Evolutionary conservation across 2,888 invertebrate genomes (phyloP).

Genomic region (Blastobasis lacticolella): DNA sequence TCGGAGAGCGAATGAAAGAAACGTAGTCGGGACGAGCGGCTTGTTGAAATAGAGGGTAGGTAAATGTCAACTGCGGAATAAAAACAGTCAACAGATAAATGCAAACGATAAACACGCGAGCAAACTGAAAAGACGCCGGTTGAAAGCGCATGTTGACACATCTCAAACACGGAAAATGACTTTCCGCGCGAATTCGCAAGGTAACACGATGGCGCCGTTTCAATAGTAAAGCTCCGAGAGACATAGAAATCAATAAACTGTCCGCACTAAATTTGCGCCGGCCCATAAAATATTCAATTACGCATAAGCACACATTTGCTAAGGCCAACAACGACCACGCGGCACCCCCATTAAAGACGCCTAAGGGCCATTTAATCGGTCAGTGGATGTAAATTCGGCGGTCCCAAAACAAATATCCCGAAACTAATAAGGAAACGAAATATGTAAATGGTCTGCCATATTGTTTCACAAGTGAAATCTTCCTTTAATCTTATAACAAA

Average conservation of each 20-base stretch:
- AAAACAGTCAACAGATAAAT: constrained; percentile 75
- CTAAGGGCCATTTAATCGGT: constrained; percentile 75
- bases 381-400: constrained; percentile 72
- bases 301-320: constrained; percentile 73
- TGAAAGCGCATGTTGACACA: constrained; percentile 51
- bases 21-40: constrained; percentile 52
- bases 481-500: constrained; percentile 76
- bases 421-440: constrained; percentile 76
- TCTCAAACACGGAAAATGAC: constrained; percentile 24
- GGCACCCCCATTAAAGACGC: constrained; percentile 75
- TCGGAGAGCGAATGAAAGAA: constrained; percentile 68
- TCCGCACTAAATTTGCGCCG: constrained; percentile 57
- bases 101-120: constrained; percentile 69
- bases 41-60: constrained; percentile 70
- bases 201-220: constrained; percentile 19
- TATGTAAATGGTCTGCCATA: constrained; percentile 74
- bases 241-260: constrained; percentile 56
- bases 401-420: constrained; percentile 74
- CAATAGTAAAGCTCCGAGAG: constrained; percentile 20
- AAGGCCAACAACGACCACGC: constrained; percentile 73
- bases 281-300: constrained; percentile 74
- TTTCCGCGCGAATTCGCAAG: constrained; percentile 12
- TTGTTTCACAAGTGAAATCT: constrained; percentile 76
- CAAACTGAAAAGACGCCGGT: constrained; percentile 57
- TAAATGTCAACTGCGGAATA: constrained; percentile 71